Base-by-base conservation (phyloP, 2,797 vertebrate genomes). In the Schizopygopsis malacanthus region DNA sequence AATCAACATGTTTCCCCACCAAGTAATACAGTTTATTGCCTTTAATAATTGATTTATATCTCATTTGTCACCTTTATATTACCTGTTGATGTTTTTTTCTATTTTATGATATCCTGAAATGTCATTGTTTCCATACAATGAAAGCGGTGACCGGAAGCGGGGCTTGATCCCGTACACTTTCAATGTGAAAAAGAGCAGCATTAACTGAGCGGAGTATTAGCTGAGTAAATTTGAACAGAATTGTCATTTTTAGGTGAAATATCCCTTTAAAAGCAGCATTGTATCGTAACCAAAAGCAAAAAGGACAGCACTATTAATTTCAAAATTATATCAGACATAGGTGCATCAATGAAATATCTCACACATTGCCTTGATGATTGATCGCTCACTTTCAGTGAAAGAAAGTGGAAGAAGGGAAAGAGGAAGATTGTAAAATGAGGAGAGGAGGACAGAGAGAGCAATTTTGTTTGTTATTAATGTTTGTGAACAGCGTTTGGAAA, bases 281-380 rank as follows among this genome's bases (percentile, higher is more conserved):
- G 25, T 28, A 39, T 63, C 28, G 4, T 25, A 73, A 73, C 56
- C 52, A 67, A 78, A 41, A 47, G 78, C 50, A 41, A 61, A 67
- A 83, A 41, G 28, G 79, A 22, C 69, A n/a, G 45, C 47, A 25
- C 37, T 25, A 13, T 71, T 81, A 52, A 33, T 83, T 82, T 81
- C 81, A 82, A 75, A 84, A 88, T 84, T 87, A 86, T 61, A 59
- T 75, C 43, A 56, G 47, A 52, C 67, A 18, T 61, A 15, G 72
- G 39, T n/a, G 10, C 69, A 76, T 87, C 75, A 81, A n/a, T 84
- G 28, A 84, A 72, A 78, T 59, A 87, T 81, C 76, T 82, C 78
- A 50, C 56, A 76, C 52, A 70, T 77, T 73, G 84, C 37, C 33
- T 75, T 76, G 65, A 33, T 88, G 87, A 89, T 73, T 79, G 87